A percentile compares a stretch with the other conserved stretches of the same genome.
Conservation (phyloP, 1,140 invertebrate genomes). For the Drosophila tsacasi region DNA sequence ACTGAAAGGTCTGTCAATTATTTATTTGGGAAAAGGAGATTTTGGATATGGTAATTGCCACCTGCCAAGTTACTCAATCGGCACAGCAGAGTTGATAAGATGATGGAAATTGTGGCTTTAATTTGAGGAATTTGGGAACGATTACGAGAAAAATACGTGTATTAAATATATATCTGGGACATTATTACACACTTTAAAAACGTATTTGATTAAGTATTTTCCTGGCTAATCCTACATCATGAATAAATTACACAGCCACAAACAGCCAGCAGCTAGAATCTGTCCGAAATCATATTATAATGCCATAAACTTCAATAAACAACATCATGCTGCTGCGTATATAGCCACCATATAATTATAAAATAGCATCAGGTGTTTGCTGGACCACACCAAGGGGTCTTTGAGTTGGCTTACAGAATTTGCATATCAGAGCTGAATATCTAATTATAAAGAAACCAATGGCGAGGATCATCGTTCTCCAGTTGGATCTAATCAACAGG, state of each 20-base stretch:
- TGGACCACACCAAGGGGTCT: conserved; percentile 30
- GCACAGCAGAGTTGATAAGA: conserved; percentile 19
- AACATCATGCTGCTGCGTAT: conserved; percentile 39
- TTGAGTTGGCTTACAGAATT: conserved; percentile 20
- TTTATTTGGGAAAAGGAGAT: conserved; percentile 26
- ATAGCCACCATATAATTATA: conserved; percentile 67
- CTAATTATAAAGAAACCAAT: conserved; percentile 39
- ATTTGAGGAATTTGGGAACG: not conserved
- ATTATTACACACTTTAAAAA: conserved; percentile 1
- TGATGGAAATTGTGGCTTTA: conserved; percentile 12
- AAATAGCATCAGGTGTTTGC: conserved; percentile 44
- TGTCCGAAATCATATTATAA: conserved; percentile 57
- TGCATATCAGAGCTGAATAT: conserved; percentile 51
- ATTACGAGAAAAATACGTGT: not conserved
- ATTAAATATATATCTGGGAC: not conserved
- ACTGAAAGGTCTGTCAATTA: conserved; percentile 81
- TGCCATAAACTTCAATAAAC: conserved; percentile 51
- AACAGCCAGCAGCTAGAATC: conserved; percentile 55
- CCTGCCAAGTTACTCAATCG: conserved; percentile 66
- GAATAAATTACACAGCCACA: conserved; percentile 16
- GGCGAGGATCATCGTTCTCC: conserved; percentile 9
- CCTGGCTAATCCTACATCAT: conserved; percentile 15
- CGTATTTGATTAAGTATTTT: conserved; percentile 14
- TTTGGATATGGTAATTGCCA: conserved; percentile 70
- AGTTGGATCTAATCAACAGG: conserved; percentile 41